Conservation (phyloP, 2,113 vertebrate genomes). For the Tapirus terrestris region DNA sequence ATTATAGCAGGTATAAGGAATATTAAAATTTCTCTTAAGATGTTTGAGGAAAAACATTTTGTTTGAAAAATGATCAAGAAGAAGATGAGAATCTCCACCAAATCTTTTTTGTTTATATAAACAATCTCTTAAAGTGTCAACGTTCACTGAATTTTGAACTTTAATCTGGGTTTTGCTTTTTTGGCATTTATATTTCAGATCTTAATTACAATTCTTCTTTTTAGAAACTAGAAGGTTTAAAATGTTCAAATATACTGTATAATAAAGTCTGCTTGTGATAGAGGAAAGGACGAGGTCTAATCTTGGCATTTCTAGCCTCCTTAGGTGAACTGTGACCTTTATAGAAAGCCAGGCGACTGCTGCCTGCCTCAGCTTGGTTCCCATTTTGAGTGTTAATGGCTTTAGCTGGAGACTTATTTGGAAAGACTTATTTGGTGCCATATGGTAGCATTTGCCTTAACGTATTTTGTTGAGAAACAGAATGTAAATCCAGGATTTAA, state of each 20-base stretch:
- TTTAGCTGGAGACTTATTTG: slow-evolving; percentile 4
- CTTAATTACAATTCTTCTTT: slow-evolving; percentile 1
- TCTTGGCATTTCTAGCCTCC: neutral
- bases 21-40: slow-evolving; percentile 71
- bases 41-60: neutral
- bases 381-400: neutral
- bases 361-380: neutral
- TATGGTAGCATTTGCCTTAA: neutral
- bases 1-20: slow-evolving; percentile 84
- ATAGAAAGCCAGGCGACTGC: neutral
- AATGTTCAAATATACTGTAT: neutral
- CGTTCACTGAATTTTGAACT: slow-evolving; percentile 8
- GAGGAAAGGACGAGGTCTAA: neutral
- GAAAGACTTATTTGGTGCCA: neutral
- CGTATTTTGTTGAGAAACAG: neutral
- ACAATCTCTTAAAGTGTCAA: neutral
- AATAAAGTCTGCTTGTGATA: neutral
- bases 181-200: neutral
- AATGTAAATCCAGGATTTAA: slow-evolving; percentile 25
- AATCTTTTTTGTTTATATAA: slow-evolving; percentile 23
- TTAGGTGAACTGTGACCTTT: slow-evolving; percentile 19
- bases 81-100: neutral
- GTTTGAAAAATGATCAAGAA: neutral
- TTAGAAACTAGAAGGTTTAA: slow-evolving; percentile 20
- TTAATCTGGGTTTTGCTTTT: neutral